Conservation (phyloP, 1,140 invertebrate genomes). For the Chymomyza costata region DNA sequence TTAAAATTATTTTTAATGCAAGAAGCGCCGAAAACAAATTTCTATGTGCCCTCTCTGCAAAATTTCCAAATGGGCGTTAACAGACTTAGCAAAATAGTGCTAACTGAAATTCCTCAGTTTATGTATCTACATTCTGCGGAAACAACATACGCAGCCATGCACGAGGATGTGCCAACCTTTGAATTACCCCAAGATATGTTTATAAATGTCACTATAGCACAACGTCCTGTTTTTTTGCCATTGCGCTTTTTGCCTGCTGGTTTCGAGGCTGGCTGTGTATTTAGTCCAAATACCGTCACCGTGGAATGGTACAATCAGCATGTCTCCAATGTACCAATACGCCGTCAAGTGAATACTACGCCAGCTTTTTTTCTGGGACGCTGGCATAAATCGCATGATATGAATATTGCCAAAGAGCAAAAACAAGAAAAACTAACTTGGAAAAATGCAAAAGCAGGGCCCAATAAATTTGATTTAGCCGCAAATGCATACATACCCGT, state of each 20-base stretch:
- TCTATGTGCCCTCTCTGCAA: slow-evolving; percentile 27
- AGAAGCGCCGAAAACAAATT: neutral
- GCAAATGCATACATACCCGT: no score
- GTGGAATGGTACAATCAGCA: neutral
- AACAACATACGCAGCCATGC: neutral
- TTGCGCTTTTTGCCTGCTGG: slow-evolving; percentile 12
- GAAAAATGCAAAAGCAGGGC: neutral
- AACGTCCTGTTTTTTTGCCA: slow-evolving; percentile 18
- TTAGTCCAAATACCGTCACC: slow-evolving; percentile 16
- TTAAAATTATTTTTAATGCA: neutral
- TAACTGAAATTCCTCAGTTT: slow-evolving; percentile 22
- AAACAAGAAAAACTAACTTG: neutral
- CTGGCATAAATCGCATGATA: neutral
- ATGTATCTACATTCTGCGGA: slow-evolving; percentile 17
- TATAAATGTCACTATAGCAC: neutral
- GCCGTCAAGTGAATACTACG: neutral
- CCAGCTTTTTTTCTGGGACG: slow-evolving; percentile 33
- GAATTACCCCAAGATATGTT: slow-evolving; percentile 15
- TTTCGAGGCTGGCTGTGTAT: slow-evolving; percentile 32
- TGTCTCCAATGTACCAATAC: neutral
- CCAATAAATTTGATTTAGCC: slow-evolving; percentile 1
- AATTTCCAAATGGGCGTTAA: neutral
- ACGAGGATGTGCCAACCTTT: neutral
- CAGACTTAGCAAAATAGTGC: neutral
- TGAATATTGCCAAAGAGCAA: neutral